Percentiles rank a stretch among this genome's conserved stretches.
phyloP scores from a whole-genome alignment of 2,888 invertebrate genomes.

The Eupithecia exiguata region DNA sequence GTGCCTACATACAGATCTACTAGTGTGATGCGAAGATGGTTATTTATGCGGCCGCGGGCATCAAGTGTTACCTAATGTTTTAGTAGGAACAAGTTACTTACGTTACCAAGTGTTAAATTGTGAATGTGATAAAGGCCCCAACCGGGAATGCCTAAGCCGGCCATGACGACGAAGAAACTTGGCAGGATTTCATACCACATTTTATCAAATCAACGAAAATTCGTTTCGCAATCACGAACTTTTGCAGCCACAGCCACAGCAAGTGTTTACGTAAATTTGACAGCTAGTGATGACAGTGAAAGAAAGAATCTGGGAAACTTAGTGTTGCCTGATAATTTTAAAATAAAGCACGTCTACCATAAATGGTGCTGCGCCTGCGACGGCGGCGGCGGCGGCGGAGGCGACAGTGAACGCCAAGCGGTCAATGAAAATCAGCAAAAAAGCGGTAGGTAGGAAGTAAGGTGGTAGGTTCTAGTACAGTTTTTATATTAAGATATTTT shows the following conservation, averaged over 20 bases:
- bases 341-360: conserved; percentile 24
- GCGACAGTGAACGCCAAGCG: neutral
- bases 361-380: neutral
- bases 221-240: conserved; percentile 6
- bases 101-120: conserved; percentile 85
- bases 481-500: neutral
- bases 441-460: neutral
- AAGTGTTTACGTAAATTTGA: conserved; percentile 43
- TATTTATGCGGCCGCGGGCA: neutral
- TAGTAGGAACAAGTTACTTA: conserved; percentile 77
- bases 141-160: conserved; percentile 84
- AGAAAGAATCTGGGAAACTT: conserved; percentile 45
- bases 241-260: conserved; percentile 42
- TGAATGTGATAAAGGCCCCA: conserved; percentile 85
- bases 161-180: conserved; percentile 84
- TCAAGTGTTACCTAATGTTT: conserved; percentile 68
- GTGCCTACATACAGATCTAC: neutral
- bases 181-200: conserved; percentile 91
- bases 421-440: neutral
- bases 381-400: neutral
- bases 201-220: conserved; percentile 47
- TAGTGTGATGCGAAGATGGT: conserved; percentile 1
- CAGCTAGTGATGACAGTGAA: conserved; percentile 32
- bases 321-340: conserved; percentile 54
- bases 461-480: too few relatives aligned